Evolutionary conservation across 2,888 invertebrate genomes (phyloP).

Genomic region (Hypomecis atomaria): DNA sequence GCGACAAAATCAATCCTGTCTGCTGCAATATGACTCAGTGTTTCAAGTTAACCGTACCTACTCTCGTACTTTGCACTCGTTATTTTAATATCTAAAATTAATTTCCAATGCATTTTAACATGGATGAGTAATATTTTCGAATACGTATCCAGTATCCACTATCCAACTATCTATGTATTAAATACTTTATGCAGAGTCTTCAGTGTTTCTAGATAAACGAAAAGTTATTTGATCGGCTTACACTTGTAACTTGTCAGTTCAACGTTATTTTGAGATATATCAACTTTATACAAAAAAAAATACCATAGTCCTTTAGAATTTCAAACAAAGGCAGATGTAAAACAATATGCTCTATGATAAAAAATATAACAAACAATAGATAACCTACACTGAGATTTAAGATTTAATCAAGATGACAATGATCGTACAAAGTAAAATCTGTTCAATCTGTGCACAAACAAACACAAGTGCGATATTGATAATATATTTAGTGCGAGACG

Average conservation of each 20-base stretch:
- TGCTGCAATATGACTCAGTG: constrained; percentile 36
- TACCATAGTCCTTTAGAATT: no score
- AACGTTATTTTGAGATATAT: no score
- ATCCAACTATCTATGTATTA: no score
- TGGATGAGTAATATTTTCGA: no score
- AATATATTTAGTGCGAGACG: neutral
- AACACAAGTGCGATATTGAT: constrained; percentile 5
- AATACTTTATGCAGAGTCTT: no score
- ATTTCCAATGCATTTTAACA: neutral
- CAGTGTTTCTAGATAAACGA: no score
- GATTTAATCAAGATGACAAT: neutral
- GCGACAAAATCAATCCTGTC: constrained; percentile 58
- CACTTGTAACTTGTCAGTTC: no score
- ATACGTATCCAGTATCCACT: no score
- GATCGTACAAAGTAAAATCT: neutral
- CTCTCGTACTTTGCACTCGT: neutral
- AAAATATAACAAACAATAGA: neutral
- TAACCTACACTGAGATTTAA: neutral
- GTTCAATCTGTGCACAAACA: neutral
- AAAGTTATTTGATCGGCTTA: no score
- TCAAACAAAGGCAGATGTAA: no score
- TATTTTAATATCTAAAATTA: neutral
- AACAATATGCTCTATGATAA: no score
- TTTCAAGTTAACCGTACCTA: constrained; percentile 8
- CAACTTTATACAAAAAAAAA: no score